Evolutionary conservation across 2,888 invertebrate species (phyloP).

Genomic region (Drosophila nigricruria): DNA sequence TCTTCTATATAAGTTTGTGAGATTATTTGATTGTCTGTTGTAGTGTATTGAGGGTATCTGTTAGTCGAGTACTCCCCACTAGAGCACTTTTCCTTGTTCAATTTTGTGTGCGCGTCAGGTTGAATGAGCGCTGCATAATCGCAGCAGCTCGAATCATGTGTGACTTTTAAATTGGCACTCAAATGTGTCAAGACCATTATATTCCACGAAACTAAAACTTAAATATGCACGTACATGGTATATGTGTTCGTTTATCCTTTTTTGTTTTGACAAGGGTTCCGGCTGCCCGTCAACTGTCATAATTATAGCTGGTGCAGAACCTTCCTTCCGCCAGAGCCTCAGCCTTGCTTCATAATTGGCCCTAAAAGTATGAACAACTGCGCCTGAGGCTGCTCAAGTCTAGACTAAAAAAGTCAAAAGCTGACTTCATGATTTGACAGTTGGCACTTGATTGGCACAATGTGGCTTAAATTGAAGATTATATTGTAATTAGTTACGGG

Average conservation of each 20-base stretch:
- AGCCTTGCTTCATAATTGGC: slow-evolving; percentile 58
- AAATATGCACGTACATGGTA: slow-evolving; percentile 49
- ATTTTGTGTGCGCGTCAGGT: background rate
- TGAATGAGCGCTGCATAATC: slow-evolving; percentile 14
- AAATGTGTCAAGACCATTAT: slow-evolving; percentile 76
- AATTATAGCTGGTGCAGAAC: slow-evolving; percentile 64
- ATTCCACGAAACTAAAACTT: slow-evolving; percentile 62
- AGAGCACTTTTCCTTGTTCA: slow-evolving; percentile 10
- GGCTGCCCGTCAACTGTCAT: slow-evolving; percentile 72
- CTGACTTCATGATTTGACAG: slow-evolving; percentile 62
- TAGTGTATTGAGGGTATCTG: background rate
- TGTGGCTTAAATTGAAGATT: slow-evolving; percentile 15
- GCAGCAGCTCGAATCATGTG: slow-evolving; percentile 43
- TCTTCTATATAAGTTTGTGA: background rate
- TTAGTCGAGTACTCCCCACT: background rate
- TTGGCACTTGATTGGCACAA: slow-evolving; percentile 62
- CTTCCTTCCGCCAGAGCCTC: slow-evolving; percentile 22
- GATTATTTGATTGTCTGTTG: background rate
- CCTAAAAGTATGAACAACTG: slow-evolving; percentile 47
- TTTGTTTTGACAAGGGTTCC: slow-evolving; percentile 69
- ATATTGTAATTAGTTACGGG: slow-evolving; percentile 10
- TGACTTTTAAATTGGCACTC: slow-evolving; percentile 69
- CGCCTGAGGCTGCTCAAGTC: slow-evolving; percentile 66
- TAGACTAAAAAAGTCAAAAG: slow-evolving; percentile 65
- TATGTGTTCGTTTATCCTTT: slow-evolving; percentile 11